A percentile compares a stretch with the other conserved stretches of the same genome.
Conservation (phyloP, 2,113 vertebrate genomes). For the Aptenodytes forsteri region DNA sequence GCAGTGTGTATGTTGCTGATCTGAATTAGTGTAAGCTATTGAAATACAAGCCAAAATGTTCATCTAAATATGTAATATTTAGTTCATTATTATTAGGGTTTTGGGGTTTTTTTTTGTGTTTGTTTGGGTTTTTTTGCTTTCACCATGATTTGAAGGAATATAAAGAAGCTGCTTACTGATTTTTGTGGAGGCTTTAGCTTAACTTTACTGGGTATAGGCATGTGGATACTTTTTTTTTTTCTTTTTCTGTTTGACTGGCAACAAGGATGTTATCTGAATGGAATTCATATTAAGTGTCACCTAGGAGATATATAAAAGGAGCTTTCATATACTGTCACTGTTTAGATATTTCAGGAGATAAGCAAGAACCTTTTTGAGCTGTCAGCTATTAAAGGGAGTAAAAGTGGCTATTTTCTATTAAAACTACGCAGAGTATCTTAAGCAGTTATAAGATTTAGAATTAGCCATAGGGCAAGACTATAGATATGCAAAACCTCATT, state of each 20-base stretch:
- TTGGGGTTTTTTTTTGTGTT: neutral
- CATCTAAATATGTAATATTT: neutral
- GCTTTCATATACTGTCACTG: neutral
- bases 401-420: neutral
- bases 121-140: neutral
- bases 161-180: neutral
- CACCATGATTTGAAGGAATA: neutral
- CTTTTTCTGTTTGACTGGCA: neutral
- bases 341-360: conserved; percentile 27
- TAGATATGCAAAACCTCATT: neutral
- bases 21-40: neutral
- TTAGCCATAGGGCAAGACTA: neutral
- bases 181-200: neutral
- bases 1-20: neutral
- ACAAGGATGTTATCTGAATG: neutral
- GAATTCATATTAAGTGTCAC: conserved; percentile 18
- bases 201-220: neutral
- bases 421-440: neutral
- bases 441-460: neutral
- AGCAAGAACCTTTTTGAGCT: neutral
- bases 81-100: neutral
- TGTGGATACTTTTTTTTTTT: neutral
- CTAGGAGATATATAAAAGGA: neutral
- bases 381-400: neutral
- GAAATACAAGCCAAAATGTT: neutral